Evolutionary conservation across 2,797 vertebrate genomes (phyloP).

Genomic region (Pampus argenteus): DNA sequence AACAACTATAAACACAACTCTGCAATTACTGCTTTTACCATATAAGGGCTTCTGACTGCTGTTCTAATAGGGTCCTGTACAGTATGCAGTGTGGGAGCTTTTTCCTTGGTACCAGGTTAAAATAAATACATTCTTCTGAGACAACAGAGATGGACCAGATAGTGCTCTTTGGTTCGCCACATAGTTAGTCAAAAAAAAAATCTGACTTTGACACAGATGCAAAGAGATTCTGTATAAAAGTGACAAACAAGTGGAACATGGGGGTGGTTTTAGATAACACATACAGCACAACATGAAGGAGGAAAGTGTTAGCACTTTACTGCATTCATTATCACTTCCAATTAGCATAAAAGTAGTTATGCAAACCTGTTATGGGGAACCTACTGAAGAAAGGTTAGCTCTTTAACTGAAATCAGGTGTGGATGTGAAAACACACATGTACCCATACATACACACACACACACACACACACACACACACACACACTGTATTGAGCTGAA

Average conservation of each 20-base stretch:
- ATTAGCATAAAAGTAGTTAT: constrained; percentile 70
- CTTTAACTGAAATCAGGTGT: constrained; percentile 35
- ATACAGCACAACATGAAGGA: constrained; percentile 35
- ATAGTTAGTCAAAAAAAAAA: background rate
- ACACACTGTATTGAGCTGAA: background rate
- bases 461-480: background rate
- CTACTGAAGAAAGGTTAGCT: constrained; percentile 45
- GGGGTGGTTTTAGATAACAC: constrained; percentile 43
- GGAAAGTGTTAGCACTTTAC: constrained; percentile 38
- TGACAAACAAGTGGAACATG: constrained; percentile 34
- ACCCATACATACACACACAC: background rate
- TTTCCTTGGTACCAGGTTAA: background rate
- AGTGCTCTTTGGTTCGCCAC: background rate
- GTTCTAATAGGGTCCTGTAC: constrained; percentile 9
- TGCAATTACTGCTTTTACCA: background rate
- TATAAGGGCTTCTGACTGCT: background rate
- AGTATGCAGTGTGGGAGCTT: background rate
- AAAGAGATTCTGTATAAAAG: constrained; percentile 31
- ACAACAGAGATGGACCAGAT: background rate
- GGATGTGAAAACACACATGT: background rate
- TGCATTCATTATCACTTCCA: constrained; percentile 53
- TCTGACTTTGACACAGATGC: constrained; percentile 23
- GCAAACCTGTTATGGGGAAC: constrained; percentile 54
- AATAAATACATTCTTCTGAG: constrained; percentile 6
- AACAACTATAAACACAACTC: background rate